Percentiles rank a stretch among this genome's conserved stretches.
phyloP scores from a whole-genome alignment of 2,888 invertebrate species.

The Cantharis rustica region DNA sequence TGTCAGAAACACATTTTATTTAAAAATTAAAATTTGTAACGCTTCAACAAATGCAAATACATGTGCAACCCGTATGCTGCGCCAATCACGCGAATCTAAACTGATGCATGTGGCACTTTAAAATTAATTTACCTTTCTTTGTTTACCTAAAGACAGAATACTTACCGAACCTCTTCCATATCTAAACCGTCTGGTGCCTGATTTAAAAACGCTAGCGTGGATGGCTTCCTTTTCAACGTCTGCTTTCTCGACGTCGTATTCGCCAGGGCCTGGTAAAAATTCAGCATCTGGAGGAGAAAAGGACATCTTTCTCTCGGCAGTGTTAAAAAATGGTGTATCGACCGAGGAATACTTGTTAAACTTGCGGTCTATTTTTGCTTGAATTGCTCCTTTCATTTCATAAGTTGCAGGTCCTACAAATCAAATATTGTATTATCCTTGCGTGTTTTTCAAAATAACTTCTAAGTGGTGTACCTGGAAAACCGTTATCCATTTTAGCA shows the following conservation, averaged over 20 bases:
- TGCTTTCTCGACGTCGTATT: conserved; percentile 35
- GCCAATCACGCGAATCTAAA: not conserved
- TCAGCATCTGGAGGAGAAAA: conserved; percentile 32
- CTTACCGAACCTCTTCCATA: conserved; percentile 22
- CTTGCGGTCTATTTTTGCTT: conserved; percentile 34
- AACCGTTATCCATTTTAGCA: not conserved
- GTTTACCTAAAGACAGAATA: not conserved
- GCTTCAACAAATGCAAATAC: not conserved
- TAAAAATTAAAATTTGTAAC: not conserved
- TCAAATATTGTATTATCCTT: not conserved
- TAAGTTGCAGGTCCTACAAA: conserved; percentile 37
- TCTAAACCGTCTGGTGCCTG: conserved; percentile 34
- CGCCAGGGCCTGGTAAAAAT: conserved; percentile 39
- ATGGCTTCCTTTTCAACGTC: conserved; percentile 9
- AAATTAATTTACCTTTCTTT: not conserved
- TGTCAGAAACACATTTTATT: not conserved
- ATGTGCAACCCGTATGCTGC: not conserved
- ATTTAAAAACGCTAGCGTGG: conserved; percentile 35
- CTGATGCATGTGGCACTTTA: not conserved
- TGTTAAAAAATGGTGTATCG: conserved; percentile 39
- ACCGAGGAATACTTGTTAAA: conserved; percentile 30
- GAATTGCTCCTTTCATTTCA: conserved; percentile 34
- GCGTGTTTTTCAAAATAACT: not conserved
- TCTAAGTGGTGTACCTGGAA: not conserved
- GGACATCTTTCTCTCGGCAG: conserved; percentile 34